These are phyloP conservation scores for Microhierax caerulescens DNA, from an alignment of 2,797 vertebrate genomes.

Conservation along the genomic window DNA sequence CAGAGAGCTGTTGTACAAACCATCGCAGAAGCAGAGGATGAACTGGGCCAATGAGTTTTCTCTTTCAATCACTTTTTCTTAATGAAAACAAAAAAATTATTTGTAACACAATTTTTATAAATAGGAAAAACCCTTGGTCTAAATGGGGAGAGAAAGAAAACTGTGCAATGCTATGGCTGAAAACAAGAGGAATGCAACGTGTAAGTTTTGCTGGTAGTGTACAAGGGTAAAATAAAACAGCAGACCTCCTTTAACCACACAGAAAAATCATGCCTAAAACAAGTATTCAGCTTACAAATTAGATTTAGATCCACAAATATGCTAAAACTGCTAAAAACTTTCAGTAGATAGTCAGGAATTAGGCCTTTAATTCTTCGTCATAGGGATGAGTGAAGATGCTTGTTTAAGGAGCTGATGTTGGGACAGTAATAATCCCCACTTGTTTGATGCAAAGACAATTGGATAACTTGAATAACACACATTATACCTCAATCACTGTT, in stretches of 20 bases:
- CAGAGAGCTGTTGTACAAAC: not conserved
- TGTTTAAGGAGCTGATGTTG: not conserved
- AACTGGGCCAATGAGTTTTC: not conserved
- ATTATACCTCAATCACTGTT: not conserved
- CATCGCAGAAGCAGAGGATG: not conserved
- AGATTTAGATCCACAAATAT: not conserved
- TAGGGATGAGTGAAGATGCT: not conserved
- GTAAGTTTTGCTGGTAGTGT: not conserved
- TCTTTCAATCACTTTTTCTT: not conserved
- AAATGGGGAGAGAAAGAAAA: not conserved
- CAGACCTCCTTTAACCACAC: rapidly evolving
- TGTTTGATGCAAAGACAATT: not conserved
- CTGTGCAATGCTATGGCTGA: not conserved
- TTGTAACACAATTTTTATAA: not conserved
- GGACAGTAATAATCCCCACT: not conserved
- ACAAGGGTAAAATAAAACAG: not conserved
- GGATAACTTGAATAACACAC: not conserved
- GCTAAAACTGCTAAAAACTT: not conserved
- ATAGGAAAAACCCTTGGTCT: not conserved
- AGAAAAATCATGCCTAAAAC: not conserved
- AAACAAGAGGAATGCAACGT: not conserved
- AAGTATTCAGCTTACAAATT: not conserved
- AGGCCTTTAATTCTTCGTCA: not conserved
- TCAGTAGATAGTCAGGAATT: not conserved
- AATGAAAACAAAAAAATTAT: not conserved